A percentile compares a stretch with the other conserved stretches of the same genome.
Conservation (phyloP, 2,113 vertebrate species). For the Petroica traversi region DNA sequence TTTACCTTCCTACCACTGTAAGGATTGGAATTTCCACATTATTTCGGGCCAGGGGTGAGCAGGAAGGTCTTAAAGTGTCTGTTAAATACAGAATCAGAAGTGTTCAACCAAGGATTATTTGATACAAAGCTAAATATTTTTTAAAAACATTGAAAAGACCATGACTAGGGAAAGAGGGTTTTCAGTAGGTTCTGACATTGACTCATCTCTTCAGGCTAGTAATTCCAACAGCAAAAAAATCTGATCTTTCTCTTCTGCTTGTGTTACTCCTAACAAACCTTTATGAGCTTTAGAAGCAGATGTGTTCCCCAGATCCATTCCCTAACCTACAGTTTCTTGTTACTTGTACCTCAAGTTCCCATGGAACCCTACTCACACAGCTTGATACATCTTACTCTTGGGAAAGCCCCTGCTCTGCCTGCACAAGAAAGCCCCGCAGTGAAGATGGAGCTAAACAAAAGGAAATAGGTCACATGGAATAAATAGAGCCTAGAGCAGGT, state of each 20-base stretch:
- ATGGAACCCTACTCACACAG: not conserved
- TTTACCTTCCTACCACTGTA: not conserved
- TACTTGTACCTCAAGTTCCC: not conserved
- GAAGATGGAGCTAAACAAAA: not conserved
- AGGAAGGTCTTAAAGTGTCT: not conserved
- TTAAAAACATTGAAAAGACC: not conserved
- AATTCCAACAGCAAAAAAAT: not conserved
- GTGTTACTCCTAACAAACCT: not conserved
- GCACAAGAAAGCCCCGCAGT: not conserved
- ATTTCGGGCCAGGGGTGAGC: accelerated
- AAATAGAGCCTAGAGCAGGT: conserved; percentile 9
- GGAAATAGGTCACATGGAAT: not conserved
- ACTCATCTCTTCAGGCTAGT: not conserved
- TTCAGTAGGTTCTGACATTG: not conserved
- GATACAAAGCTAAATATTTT: not conserved
- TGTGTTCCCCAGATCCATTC: not conserved
- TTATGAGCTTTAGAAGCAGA: not conserved
- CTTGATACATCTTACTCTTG: not conserved
- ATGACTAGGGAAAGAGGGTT: not conserved
- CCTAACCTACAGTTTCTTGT: not conserved
- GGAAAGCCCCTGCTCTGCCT: not conserved
- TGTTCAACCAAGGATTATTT: not conserved
- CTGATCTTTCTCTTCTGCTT: not conserved
- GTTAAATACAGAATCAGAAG: not conserved
- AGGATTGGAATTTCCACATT: not conserved